Conservation (phyloP, 2,113 vertebrate genomes). For the Oncorhynchus keta region DNA sequence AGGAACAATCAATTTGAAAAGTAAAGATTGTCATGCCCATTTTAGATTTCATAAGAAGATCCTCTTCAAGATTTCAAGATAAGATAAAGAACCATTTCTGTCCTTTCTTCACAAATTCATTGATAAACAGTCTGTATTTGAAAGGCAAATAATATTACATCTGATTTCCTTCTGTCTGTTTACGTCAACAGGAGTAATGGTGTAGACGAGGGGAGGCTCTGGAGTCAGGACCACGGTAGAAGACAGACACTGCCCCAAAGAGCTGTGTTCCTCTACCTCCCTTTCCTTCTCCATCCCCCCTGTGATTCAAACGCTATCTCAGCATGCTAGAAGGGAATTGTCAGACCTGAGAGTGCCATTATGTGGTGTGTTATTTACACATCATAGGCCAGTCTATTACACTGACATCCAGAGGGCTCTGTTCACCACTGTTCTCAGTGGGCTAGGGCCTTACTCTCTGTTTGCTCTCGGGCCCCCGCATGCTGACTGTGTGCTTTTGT, state of each 20-base stretch:
- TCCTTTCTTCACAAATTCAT: not conserved
- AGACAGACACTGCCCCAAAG: conserved; percentile 20
- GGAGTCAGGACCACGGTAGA: conserved; percentile 27
- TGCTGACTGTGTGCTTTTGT: conserved; percentile 81
- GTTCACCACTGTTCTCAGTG: conserved; percentile 51
- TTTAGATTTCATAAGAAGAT: not conserved
- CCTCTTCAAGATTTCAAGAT: not conserved
- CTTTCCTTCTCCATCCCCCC: conserved; percentile 43
- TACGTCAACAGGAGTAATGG: conserved; percentile 58
- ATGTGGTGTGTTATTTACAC: conserved; percentile 76
- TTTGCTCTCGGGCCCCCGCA: conserved; percentile 76
- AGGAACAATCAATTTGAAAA: not conserved
- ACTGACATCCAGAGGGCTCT: conserved; percentile 72
- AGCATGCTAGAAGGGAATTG: conserved; percentile 52
- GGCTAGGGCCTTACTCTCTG: conserved; percentile 59
- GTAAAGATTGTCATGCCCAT: not conserved
- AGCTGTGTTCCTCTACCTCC: conserved; percentile 40
- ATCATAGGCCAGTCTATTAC: conserved; percentile 80
- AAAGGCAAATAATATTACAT: not conserved
- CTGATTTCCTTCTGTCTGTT: conserved; percentile 41
- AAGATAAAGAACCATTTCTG: not conserved
- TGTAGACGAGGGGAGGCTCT: conserved; percentile 27
- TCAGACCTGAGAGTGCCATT: conserved; percentile 62
- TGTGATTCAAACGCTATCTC: conserved; percentile 77
- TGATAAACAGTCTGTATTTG: not conserved